Evolutionary conservation across 2,113 vertebrate species (phyloP), one percentile per base, ranked within the genome.

Genomic region (Poeciliopsis prolifica): DNA sequence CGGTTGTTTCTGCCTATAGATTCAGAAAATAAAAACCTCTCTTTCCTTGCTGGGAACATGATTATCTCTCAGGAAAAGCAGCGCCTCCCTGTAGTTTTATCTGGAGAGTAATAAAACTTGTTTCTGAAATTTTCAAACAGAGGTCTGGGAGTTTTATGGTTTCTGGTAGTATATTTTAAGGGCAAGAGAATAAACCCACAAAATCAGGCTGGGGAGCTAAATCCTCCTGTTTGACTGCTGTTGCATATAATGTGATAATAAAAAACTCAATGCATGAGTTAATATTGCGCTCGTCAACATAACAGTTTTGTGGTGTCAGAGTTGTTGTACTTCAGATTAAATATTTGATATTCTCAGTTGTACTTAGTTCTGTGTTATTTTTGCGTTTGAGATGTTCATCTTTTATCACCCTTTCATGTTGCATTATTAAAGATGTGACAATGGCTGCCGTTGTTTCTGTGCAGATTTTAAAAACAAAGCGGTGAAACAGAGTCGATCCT

Each of bases 11-110:
- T 61, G 14, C 15, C 10, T 35, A 22, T 54, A 30, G 35, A 31
- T 26, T 64, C 11, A 19, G 19, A 77, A 11, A 75, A 82, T 40
- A 1, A 78, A 79, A 79, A 66, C 63, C 31, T 37, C 44, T 75
- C 51, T 68, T 15, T 31, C 15, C 30, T 73, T 11, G 0, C 62
- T 30, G 3, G 33, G 29, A 51, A 48, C 67, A 28, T 69, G 22
- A 77, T 76, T 24, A 72, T 61, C 37, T 82, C 61, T 0, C 61
- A 65, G 81, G 51, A 63, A 17, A 10, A 31, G 4, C 1, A 22
- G n/a, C 17, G 17, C 30, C 72, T 78, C 68, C n/a, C 33, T 29
- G 62, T 48, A 44, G 0, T 51, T 74, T 72, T 14, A 60, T 64
- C 67, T 44, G 61, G 26, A 24, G 26, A 35, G 62, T 35, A 44